phyloP scores from a whole-genome alignment of 2,888 invertebrate genomes.

The Stratiomys singularior region DNA sequence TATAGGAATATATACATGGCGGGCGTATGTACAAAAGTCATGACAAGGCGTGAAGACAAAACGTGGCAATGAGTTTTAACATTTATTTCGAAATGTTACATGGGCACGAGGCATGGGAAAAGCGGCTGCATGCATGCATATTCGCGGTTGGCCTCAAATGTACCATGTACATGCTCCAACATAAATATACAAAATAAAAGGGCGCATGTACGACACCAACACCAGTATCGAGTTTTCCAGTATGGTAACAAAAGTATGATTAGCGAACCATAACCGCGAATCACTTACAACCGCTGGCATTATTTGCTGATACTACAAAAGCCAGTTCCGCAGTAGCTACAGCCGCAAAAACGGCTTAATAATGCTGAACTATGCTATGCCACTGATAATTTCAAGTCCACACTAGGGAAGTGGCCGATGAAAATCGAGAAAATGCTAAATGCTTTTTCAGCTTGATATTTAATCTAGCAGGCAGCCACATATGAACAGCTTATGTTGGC shows the following conservation, averaged over 20 bases:
- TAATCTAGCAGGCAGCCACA: no score
- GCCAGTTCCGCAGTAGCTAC: no score
- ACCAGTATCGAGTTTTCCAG: background rate
- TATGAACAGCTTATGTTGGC: no score
- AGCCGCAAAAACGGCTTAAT: no score
- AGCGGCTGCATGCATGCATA: background rate
- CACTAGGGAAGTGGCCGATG: no score
- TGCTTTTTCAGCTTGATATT: no score
- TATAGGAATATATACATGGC: background rate
- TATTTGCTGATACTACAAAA: no score
- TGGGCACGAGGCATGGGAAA: background rate
- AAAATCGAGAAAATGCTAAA: no score
- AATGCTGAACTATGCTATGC: no score
- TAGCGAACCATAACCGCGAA: background rate
- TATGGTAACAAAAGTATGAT: background rate
- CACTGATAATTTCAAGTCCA: no score
- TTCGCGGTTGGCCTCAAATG: background rate
- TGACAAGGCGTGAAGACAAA: background rate
- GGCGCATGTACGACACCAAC: constrained; percentile 20
- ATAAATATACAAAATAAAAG: background rate
- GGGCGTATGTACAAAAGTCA: background rate
- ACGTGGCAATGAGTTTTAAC: constrained; percentile 12
- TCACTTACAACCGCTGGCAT: background rate
- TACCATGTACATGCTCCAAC: background rate
- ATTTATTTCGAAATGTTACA: constrained; percentile 6